A percentile compares a stretch with the other conserved stretches of the same genome.
Evolutionary conservation across 2,888 invertebrate genomes (phyloP).

Genomic region (Augochlorella aurata): DNA sequence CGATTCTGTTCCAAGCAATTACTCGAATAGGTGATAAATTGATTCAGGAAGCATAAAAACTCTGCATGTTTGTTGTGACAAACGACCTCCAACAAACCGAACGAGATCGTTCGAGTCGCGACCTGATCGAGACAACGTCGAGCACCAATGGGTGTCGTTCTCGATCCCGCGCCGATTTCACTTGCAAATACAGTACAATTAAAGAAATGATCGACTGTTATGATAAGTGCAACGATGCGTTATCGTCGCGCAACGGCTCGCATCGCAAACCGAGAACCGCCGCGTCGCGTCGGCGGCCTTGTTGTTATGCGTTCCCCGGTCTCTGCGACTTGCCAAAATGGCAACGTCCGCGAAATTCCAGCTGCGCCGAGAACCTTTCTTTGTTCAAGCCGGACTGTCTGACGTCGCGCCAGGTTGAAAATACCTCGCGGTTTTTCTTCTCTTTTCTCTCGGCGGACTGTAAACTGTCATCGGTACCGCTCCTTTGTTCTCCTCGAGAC

Average conservation of each 20-base stretch:
- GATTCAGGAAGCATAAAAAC: no score
- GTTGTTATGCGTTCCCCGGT: neutral
- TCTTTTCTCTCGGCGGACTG: neutral
- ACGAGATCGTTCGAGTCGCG: neutral
- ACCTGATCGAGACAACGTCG: neutral
- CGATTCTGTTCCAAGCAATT: no score
- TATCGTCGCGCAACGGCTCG: neutral
- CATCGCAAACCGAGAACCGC: neutral
- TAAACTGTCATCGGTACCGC: neutral
- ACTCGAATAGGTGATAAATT: no score
- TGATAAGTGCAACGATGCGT: conserved; percentile 17
- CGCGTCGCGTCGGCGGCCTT: neutral
- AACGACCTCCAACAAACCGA: neutral
- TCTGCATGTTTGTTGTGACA: neutral
- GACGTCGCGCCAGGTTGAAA: neutral
- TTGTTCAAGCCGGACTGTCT: neutral
- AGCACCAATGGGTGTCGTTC: neutral
- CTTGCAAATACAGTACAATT: neutral
- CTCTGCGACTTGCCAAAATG: neutral
- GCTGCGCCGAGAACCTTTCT: neutral
- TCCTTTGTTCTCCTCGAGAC: neutral
- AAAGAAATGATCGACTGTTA: conserved; percentile 17
- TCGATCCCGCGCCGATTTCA: neutral
- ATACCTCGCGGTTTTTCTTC: neutral
- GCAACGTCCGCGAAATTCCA: conserved; percentile 13